A percentile compares a stretch with the other conserved stretches of the same genome.
These are phyloP conservation scores for Lysandra bellargus DNA, from an alignment of 2,888 invertebrate species.

Conservation along the genomic window DNA sequence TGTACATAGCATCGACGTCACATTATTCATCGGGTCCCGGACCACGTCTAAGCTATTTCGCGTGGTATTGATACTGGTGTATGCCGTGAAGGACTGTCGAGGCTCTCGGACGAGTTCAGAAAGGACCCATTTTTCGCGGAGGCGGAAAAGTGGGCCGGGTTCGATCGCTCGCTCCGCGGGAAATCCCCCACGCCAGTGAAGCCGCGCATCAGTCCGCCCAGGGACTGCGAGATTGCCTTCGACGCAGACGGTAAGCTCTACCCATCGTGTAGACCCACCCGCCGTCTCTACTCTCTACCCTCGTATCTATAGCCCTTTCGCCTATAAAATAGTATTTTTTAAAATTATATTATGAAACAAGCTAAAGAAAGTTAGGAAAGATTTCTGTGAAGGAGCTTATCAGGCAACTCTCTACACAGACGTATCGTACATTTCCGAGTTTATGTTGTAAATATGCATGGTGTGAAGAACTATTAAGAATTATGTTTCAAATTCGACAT, in stretches of 20 bases:
- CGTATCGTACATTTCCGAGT: slow-evolving; percentile 51
- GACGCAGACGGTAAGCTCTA: slow-evolving; percentile 86
- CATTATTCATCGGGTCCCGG: slow-evolving; percentile 54
- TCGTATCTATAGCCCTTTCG: slow-evolving; percentile 46
- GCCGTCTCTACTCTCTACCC: not conserved
- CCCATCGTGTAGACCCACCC: not conserved
- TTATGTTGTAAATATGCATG: slow-evolving; percentile 53
- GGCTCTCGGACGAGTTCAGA: slow-evolving; percentile 74
- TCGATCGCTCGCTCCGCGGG: slow-evolving; percentile 81
- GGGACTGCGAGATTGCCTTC: slow-evolving; percentile 86
- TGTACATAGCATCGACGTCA: slow-evolving; percentile 69
- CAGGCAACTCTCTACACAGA: slow-evolving; percentile 64
- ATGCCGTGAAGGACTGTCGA: slow-evolving; percentile 75
- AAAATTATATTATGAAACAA: not conserved
- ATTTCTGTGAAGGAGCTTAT: slow-evolving; percentile 58
- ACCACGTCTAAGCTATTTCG: slow-evolving; percentile 39
- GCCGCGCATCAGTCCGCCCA: slow-evolving; percentile 84
- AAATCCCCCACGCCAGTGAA: slow-evolving; percentile 86
- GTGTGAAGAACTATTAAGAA: not conserved
- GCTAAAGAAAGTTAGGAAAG: slow-evolving; percentile 24
- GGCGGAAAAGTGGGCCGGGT: slow-evolving; percentile 76
- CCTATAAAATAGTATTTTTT: not conserved
- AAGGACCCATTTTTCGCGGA: slow-evolving; percentile 77
- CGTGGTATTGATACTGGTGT: slow-evolving; percentile 67
- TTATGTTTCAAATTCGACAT: not conserved